phyloP scores from a whole-genome alignment of 2,113 vertebrate species.

The Dromas ardeola region DNA sequence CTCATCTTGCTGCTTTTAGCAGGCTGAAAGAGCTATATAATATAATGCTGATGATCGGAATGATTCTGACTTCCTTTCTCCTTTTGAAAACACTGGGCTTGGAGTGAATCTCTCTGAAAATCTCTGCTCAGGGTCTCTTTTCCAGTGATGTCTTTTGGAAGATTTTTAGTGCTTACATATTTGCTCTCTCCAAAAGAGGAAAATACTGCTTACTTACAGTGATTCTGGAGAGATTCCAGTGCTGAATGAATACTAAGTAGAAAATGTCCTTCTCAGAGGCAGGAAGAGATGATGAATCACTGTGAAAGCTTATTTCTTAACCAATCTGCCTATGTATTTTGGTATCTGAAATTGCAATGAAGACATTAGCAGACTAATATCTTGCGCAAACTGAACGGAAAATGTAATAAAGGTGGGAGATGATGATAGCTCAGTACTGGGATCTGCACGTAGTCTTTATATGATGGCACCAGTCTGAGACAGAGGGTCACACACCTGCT shows the following conservation, averaged over 20 bases:
- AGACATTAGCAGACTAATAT: background rate
- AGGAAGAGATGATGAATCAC: constrained; percentile 34
- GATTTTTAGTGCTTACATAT: background rate
- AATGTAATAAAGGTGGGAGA: background rate
- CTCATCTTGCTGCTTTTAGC: background rate
- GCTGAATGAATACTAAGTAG: background rate
- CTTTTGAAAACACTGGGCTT: background rate
- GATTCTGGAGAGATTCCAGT: constrained; percentile 8
- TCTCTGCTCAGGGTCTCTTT: background rate
- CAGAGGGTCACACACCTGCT: background rate
- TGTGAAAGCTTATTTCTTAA: background rate
- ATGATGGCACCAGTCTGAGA: background rate
- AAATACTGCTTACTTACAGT: background rate
- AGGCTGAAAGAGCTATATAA: background rate
- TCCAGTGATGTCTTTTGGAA: background rate
- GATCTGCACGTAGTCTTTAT: background rate
- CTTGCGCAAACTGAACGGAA: background rate
- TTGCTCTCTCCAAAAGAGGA: background rate
- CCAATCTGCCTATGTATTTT: background rate
- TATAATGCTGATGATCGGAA: background rate
- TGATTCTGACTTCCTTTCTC: background rate
- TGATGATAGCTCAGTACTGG: background rate
- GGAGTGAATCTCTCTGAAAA: background rate
- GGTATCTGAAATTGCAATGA: background rate
- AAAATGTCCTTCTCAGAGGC: constrained; percentile 18